These are phyloP conservation scores for Anser brachyrhynchus DNA, from an alignment of 2,113 vertebrate species.

Conservation along the genomic window DNA sequence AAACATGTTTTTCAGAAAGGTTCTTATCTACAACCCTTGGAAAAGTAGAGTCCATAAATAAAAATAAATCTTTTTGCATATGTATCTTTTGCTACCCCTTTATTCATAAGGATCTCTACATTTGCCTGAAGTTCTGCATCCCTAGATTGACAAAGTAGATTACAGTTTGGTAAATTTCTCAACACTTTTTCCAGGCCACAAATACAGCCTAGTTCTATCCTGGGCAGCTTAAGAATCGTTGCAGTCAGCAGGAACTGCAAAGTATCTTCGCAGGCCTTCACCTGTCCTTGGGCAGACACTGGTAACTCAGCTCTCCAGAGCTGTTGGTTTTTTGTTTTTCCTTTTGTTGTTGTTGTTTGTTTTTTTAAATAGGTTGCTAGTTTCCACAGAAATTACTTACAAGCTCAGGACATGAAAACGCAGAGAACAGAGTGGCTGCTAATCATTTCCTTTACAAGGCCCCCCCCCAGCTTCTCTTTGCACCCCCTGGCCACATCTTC, in stretches of 20 bases:
- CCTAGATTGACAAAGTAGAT: not conserved
- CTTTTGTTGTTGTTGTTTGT: not conserved
- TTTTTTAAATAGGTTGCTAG: not conserved
- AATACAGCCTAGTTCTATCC: fast-evolving
- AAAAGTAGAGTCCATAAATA: not conserved
- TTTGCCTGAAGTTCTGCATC: not conserved
- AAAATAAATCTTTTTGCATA: not conserved
- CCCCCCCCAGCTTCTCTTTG: fast-evolving
- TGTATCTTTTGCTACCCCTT: not conserved
- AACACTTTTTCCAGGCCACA: not conserved
- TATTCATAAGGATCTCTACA: not conserved
- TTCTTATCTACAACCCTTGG: not conserved
- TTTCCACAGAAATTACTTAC: not conserved
- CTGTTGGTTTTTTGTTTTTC: not conserved
- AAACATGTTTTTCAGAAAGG: not conserved
- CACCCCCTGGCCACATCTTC: not conserved
- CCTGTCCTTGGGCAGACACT: not conserved
- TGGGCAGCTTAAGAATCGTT: not conserved
- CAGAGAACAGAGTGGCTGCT: not conserved
- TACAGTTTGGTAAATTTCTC: not conserved
- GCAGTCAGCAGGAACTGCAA: not conserved
- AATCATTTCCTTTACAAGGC: not conserved
- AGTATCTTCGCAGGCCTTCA: not conserved
- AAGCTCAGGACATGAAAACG: not conserved
- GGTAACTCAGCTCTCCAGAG: not conserved